Evolutionary conservation across 2,113 vertebrate genomes (phyloP), one percentile per base, ranked within the genome.

Genomic region (Phyllostomus hastatus): DNA sequence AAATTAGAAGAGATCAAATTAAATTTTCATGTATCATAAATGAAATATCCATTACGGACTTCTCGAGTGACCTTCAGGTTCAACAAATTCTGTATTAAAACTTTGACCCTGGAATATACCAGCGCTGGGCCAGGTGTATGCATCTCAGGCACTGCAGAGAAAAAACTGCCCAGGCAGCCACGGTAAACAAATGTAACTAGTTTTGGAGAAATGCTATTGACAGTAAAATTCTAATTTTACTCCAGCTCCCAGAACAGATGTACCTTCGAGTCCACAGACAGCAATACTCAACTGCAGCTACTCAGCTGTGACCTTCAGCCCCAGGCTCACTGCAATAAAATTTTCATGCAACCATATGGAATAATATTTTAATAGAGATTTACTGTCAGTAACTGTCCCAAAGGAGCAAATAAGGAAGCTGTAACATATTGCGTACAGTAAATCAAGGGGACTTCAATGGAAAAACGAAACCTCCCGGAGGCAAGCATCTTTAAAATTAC

Each of bases 291-390:
- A 99, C 98, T 99, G 98, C 98, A 99, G 98, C 98, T 99, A 98
- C 99, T 99, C 99, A 99, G 98, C 98, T 98, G 99, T 99, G 99
- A 99, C 99, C 99, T 99, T 99, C 98, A 99, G 99, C 99, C 99
- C 98, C 98, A 95, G 99, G 99, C 99, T 98, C 98, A 98, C 98
- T 98, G 99, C 99, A 99, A 99, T 99, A 99, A 99, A 99, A 99
- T 99, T 99, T 99, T 99, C 99, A 99, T 99, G 99, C 99, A 99
- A 99, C 99, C 99, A 99, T 99, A 99, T 99, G 99, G 99, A 99
- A 98, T 99, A 99, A 99, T 99, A 99, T 99, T 99, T 99, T 99
- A 99, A 99, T 99, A 99, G 99, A 99, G 99, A 99, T 99, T 99
- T 99, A 99, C 99, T 99, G 99, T 99, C 98, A 99, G 98, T 98